phyloP scores from a whole-genome alignment of 2,888 invertebrate genomes.

The Stegana nigrithorax region DNA sequence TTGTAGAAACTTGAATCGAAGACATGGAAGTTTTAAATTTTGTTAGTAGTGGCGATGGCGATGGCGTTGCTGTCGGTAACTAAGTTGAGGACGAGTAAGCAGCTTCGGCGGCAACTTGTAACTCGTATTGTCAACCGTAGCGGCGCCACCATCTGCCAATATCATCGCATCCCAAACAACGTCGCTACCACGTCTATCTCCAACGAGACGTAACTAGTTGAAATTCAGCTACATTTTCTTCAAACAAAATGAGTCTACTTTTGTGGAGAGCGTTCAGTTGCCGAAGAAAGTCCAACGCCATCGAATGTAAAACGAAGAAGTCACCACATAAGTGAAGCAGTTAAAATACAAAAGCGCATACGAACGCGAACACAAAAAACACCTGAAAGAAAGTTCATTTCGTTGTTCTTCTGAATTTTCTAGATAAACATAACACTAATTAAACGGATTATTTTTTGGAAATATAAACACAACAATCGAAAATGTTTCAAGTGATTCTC shows the following conservation, averaged over 20 bases:
- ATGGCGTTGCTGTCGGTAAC: background rate
- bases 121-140: background rate
- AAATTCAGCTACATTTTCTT: slow-evolving; percentile 4
- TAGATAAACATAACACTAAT: background rate
- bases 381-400: slow-evolving; percentile 38
- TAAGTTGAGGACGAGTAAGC: background rate
- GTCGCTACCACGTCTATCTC: background rate
- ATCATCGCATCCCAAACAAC: background rate
- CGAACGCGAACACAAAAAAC: slow-evolving; percentile 27
- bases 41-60: background rate
- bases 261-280: slow-evolving; percentile 65
- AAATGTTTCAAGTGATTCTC: slow-evolving; percentile 44
- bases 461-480: slow-evolving; percentile 11
- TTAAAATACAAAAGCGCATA: slow-evolving; percentile 22
- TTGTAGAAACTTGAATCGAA: background rate
- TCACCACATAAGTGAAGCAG: background rate
- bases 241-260: slow-evolving; percentile 67
- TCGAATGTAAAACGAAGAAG: slow-evolving; percentile 15
- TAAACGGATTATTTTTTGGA: slow-evolving; percentile 23
- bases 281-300: slow-evolving; percentile 64
- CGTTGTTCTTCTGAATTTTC: slow-evolving; percentile 22
- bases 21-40: too few species aligned
- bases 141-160: background rate
- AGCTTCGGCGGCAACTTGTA: slow-evolving; percentile 3
- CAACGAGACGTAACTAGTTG: slow-evolving; percentile 38